Percentiles rank a stretch among this genome's conserved stretches.
phyloP scores from a whole-genome alignment of 2,797 vertebrate genomes.

The Lithobates pipiens region DNA sequence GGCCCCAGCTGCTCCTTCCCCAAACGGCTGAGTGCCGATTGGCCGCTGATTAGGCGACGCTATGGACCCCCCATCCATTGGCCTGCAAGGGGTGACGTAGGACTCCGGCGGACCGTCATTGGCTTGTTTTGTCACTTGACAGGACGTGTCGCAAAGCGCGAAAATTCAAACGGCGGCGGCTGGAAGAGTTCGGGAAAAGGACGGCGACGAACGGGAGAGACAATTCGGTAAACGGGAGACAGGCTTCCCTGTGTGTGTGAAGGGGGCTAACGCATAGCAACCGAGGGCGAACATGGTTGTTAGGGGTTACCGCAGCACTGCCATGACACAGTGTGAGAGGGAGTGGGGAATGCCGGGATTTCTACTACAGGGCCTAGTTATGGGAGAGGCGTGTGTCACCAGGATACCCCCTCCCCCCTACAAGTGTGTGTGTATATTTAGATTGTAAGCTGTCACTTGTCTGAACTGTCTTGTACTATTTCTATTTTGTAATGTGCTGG shows the following conservation, averaged over 20 bases:
- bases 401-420: no score
- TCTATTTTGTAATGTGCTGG: no score
- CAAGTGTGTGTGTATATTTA: no score
- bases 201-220: neutral
- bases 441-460: no score
- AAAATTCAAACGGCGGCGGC: constrained; percentile 90
- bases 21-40: constrained; percentile 8
- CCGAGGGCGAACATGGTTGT: no score
- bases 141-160: constrained; percentile 76
- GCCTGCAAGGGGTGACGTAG: constrained; percentile 22
- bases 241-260: neutral
- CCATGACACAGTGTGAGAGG: no score
- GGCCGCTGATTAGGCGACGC: accelerated
- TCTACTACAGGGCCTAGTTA: no score
- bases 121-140: constrained; percentile 76
- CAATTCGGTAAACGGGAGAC: neutral
- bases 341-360: no score
- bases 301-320: no score
- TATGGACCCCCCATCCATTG: constrained; percentile 32
- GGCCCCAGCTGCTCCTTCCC: neutral
- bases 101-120: constrained; percentile 63
- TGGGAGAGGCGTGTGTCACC: no score
- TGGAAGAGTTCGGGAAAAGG: neutral
- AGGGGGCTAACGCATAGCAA: no score
- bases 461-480: no score